Base-by-base conservation (phyloP, 2,113 vertebrate species). In the Nerophis ophidion region DNA sequence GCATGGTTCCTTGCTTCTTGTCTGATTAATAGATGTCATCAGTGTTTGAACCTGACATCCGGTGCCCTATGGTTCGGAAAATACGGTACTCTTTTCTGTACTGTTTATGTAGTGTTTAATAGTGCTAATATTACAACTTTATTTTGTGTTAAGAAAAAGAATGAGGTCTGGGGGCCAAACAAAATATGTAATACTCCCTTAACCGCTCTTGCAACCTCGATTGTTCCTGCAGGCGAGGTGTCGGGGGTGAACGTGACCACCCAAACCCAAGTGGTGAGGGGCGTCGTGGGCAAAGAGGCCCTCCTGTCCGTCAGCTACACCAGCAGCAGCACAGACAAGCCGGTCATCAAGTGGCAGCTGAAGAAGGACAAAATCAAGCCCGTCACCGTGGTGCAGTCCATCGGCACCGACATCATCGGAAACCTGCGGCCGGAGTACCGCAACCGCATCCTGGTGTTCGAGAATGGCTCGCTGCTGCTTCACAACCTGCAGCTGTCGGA, bases 271-370 rank as follows among this genome's bases (percentile, higher is more conserved):
- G 75, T 94, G 64, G 92, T 98, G 60, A 91, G 91, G 0, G 96
- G 95, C 66, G 93, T 90, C 0, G 91, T 92, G 5, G 96, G 97
- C 51, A 93, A 90, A 40, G 91, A 93, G 0, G 95, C 94, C 8
- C 87, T 98, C 72, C 84, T 97, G n/a, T 97, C 97, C 0, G 95
- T 99, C 76, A 95, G 92, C 63, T 99, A 98, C 71, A 89, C 91
- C 83, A 96, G 94, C 74, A 90, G 90, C 84, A 99, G 96, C 71
- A 61, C 75, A 0, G 97, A 97, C 89, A 92, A 90, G 52, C 97
- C 97, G 0, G 97, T 99, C 67, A 92, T 99, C 55, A 98, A 95
- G 89, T 98, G 97, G 97, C 95, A 97, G 82, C 84, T 98, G 52
- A 97, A 94, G 83, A 70, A 92, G 10, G 93, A 93, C 85, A 94